Conservation (phyloP, 2,113 vertebrate genomes). For the Zootoca vivipara region DNA sequence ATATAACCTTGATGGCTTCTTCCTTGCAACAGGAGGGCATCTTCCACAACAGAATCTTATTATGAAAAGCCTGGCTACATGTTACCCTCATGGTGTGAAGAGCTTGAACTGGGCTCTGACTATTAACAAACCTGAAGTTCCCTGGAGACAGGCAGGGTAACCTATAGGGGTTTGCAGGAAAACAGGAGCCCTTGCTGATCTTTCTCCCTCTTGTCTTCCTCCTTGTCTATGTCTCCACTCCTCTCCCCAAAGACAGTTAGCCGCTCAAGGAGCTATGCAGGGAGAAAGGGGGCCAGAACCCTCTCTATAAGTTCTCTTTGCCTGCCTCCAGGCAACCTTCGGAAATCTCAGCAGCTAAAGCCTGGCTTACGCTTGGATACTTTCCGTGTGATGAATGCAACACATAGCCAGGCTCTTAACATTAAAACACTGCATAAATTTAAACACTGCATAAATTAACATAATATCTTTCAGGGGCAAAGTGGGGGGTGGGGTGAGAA, state of each 20-base stretch:
- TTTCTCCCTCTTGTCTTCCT: neutral
- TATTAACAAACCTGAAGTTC: neutral
- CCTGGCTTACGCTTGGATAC: neutral
- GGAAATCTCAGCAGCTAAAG: neutral
- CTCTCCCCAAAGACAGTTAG: too few species aligned
- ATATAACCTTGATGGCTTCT: too few species aligned
- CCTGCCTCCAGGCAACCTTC: neutral
- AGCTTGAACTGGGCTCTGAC: too few species aligned
- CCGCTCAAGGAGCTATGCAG: neutral
- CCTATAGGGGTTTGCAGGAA: neutral
- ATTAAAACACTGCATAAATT: neutral
- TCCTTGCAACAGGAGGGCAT: neutral
- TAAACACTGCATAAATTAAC: slow-evolving; percentile 36
- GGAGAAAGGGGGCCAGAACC: neutral
- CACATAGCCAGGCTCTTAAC: slow-evolving; percentile 11
- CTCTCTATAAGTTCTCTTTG: neutral
- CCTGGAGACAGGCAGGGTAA: neutral
- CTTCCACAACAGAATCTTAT: neutral
- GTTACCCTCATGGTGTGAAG: neutral
- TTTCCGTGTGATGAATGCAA: neutral
- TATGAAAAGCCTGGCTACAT: neutral
- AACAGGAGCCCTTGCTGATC: neutral
- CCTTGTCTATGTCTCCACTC: too few species aligned
- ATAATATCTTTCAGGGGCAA: neutral
- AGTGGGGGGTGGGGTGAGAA: neutral